Conservation (phyloP, 1,140 invertebrate species). For the Monomorium pharaonis region DNA sequence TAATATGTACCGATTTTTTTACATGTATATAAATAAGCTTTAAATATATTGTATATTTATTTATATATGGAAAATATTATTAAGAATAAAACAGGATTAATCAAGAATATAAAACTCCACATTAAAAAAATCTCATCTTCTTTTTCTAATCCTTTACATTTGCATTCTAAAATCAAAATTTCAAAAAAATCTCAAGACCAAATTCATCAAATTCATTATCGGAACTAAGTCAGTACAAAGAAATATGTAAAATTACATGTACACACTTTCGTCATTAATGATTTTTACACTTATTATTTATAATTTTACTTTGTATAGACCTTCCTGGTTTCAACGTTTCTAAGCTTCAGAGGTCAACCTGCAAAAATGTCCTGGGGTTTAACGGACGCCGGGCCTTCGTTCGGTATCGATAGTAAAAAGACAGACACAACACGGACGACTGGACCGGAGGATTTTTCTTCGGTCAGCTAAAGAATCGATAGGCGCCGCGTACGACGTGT, state of each 20-base stretch:
- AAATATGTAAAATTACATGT: not conserved
- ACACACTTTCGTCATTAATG: not conserved
- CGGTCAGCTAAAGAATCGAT: constrained; percentile 39
- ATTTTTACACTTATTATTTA: not conserved
- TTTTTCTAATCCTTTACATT: not conserved
- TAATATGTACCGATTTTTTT: too few species aligned
- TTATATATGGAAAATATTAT: not conserved
- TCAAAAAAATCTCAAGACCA: not conserved
- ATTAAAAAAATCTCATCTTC: not conserved
- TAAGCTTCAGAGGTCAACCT: constrained; percentile 29
- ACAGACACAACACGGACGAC: not conserved
- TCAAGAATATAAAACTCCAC: not conserved
- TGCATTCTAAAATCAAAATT: not conserved
- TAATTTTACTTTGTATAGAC: not conserved
- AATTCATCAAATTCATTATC: too few species aligned
- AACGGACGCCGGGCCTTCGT: not conserved
- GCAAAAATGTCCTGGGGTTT: constrained; percentile 24
- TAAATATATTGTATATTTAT: too few species aligned
- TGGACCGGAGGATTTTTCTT: constrained; percentile 31
- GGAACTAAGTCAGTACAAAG: too few species aligned
- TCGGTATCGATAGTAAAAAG: constrained; percentile 12
- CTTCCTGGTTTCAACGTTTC: not conserved
- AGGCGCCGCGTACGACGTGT: not conserved
- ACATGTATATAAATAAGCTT: too few species aligned
- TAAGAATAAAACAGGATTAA: not conserved